These are phyloP conservation scores for Fistularia tabacaria DNA, from an alignment of 2,797 vertebrate species.

Conservation along the genomic window DNA sequence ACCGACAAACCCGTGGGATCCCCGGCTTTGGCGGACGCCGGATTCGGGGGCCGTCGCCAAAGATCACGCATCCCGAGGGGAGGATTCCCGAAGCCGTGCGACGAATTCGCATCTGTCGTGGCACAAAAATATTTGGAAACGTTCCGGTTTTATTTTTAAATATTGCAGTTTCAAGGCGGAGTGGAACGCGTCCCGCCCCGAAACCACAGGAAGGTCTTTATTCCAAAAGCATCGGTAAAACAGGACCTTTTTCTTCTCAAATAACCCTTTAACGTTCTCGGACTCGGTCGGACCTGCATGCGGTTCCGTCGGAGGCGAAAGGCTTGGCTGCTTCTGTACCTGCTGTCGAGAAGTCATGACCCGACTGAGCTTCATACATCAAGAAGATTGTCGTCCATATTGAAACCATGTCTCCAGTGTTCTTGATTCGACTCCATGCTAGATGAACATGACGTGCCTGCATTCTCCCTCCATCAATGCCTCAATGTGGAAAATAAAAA, in stretches of 20 bases:
- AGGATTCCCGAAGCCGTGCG: too few relatives aligned
- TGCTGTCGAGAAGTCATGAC: constrained; percentile 50
- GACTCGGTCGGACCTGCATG: constrained; percentile 59
- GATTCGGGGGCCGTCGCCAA: too few relatives aligned
- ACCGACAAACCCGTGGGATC: too few relatives aligned
- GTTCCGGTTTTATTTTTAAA: too few relatives aligned
- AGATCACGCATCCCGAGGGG: too few relatives aligned
- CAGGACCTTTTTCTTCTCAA: constrained; percentile 26
- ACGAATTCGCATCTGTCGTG: too few relatives aligned
- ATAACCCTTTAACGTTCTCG: constrained; percentile 52
- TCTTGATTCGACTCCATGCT: constrained; percentile 59
- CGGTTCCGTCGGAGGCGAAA: constrained; percentile 54
- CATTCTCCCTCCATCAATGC: constrained; percentile 64
- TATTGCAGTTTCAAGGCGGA: too few relatives aligned
- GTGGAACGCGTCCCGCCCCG: too few relatives aligned
- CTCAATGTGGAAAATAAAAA: constrained; percentile 68
- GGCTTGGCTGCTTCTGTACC: constrained; percentile 56
- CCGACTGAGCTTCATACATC: constrained; percentile 47
- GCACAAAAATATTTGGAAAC: too few relatives aligned
- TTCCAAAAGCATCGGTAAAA: constrained; percentile 43
- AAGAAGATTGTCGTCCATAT: constrained; percentile 46
- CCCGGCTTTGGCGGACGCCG: too few relatives aligned
- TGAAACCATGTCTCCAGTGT: constrained; percentile 55
- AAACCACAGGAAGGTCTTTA: constrained; percentile 37
- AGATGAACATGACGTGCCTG: constrained; percentile 64